Percentiles rank a stretch among this genome's conserved stretches.
These are phyloP conservation scores for Eospalax fontanierii DNA, from an alignment of 2,797 vertebrate species.

Conservation along the genomic window DNA sequence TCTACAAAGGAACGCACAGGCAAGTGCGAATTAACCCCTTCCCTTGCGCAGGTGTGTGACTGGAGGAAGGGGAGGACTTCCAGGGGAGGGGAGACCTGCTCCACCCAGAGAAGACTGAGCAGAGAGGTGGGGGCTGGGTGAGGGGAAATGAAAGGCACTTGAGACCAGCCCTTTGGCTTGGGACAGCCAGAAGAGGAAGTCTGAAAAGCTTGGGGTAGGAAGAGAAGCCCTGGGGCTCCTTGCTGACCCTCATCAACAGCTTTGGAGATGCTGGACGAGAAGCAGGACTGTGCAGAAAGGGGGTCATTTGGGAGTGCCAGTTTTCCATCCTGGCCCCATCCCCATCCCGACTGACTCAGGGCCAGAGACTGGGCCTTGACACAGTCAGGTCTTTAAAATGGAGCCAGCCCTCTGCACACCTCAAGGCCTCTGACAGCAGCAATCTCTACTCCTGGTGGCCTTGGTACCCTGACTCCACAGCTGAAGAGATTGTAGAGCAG, in stretches of 20 bases:
- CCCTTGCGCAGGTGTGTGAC: fast-evolving
- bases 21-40: background rate
- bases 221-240: background rate
- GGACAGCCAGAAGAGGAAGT: background rate
- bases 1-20: background rate
- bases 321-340: background rate
- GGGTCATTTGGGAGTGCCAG: background rate
- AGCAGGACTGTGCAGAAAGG: background rate
- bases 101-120: background rate
- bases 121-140: background rate
- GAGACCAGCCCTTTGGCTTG: background rate
- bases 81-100: background rate
- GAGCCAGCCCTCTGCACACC: background rate
- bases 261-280: background rate
- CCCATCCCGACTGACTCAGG: background rate
- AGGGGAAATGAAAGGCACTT: background rate
- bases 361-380: background rate
- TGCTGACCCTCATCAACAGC: background rate
- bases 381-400: background rate
- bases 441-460: fast-evolving
- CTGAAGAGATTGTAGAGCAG: background rate
- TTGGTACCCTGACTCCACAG: background rate
- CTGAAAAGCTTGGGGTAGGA: background rate
- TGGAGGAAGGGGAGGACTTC: background rate
- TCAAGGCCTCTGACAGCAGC: too few relatives aligned